Conservation (phyloP, 1,140 invertebrate species). For the Lepidurus apus region DNA sequence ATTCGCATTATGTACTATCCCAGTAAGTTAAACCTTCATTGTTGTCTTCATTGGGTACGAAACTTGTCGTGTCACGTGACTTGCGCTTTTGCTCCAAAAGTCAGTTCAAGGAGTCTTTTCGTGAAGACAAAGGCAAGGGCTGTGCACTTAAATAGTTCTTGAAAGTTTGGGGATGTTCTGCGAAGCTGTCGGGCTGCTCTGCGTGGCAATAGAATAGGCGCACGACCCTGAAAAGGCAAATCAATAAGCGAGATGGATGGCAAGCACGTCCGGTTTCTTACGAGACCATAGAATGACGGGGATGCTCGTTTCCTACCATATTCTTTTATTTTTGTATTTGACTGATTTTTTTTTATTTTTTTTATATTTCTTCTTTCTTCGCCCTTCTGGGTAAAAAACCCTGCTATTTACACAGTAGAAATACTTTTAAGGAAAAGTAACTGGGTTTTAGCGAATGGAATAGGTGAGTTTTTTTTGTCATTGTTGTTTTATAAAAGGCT, state of each 20-base stretch:
- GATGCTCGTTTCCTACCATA: not conserved
- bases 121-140: not conserved
- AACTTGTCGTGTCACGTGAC: not conserved
- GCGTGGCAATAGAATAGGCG: not conserved
- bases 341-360: not conserved
- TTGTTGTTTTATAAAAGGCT: too few species aligned
- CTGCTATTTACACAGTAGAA: too few species aligned
- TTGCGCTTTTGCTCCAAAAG: too few species aligned
- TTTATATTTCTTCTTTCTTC: not conserved
- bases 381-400: too few species aligned
- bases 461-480: too few species aligned
- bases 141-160: not conserved
- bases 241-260: constrained; percentile 10
- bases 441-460: too few species aligned
- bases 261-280: not conserved
- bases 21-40: constrained; percentile 38
- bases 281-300: not conserved
- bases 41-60: not conserved
- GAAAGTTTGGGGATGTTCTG: not conserved
- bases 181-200: not conserved
- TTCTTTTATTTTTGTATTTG: not conserved
- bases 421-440: too few species aligned
- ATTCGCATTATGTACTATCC: constrained; percentile 41
- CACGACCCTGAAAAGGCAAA: constrained; percentile 12
- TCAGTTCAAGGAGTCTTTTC: too few species aligned